Evolutionary conservation across 92 coral and sea anemone genomes (phyloP).

Genomic region (Nematostella vectensis): DNA sequence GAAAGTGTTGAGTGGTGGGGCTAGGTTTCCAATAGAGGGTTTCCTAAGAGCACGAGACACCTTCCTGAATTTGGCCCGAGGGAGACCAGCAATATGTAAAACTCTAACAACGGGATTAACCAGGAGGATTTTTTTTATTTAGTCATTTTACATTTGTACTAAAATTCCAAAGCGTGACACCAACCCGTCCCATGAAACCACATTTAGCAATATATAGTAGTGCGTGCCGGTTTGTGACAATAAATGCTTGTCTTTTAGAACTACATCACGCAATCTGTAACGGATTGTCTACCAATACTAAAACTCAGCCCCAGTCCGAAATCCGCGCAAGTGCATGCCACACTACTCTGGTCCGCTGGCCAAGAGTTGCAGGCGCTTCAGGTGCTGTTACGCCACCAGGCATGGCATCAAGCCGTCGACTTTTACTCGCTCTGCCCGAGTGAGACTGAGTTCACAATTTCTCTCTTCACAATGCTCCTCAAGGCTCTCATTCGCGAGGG

Average conservation of each 20-base stretch:
- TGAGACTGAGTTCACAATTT: conserved; percentile 15
- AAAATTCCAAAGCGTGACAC: too few species aligned
- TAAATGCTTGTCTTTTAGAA: conserved; percentile 45
- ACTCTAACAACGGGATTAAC: too few species aligned
- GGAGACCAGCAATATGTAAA: too few species aligned
- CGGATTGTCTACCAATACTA: conserved; percentile 78
- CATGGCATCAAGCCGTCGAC: conserved; percentile 78
- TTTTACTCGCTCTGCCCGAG: conserved; percentile 41
- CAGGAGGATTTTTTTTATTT: too few species aligned
- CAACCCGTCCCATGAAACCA: too few species aligned
- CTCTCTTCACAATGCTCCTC: conserved; percentile 50
- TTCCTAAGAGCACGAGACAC: too few species aligned
- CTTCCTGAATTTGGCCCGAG: too few species aligned
- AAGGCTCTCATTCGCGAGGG: conserved; percentile 47
- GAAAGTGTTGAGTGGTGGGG: too few species aligned
- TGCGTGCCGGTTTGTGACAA: too few species aligned
- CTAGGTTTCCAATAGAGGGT: too few species aligned
- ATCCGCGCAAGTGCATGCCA: conserved; percentile 57
- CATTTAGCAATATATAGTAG: too few species aligned
- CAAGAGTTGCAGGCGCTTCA: conserved; percentile 79
- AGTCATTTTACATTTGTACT: too few species aligned
- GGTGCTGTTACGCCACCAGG: conserved; percentile 53
- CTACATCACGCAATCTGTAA: conserved; percentile 54
- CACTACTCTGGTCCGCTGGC: conserved; percentile 63
- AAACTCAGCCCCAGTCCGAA: conserved; percentile 34